phyloP scores from a whole-genome alignment of 2,888 invertebrate genomes.

The Orthosia incerta region DNA sequence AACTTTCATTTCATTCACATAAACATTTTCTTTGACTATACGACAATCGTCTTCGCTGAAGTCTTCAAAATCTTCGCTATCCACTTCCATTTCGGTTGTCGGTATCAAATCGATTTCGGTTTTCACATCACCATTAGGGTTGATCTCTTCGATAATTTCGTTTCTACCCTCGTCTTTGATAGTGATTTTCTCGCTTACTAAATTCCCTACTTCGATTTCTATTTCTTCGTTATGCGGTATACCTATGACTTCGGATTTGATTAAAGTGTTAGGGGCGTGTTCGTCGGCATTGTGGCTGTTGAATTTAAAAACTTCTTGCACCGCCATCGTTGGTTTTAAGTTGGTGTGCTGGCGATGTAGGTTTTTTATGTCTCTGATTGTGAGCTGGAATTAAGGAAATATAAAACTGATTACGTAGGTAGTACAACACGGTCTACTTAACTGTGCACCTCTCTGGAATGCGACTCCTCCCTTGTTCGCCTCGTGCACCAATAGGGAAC shows the following conservation, averaged over 20 bases:
- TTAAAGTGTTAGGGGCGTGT: slow-evolving; percentile 56
- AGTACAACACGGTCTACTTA: too few species aligned
- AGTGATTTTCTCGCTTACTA: not conserved
- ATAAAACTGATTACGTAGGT: not conserved
- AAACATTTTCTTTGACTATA: not conserved
- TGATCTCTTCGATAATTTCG: slow-evolving; percentile 38
- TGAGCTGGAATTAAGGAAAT: slow-evolving; percentile 20
- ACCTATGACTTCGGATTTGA: slow-evolving; percentile 45
- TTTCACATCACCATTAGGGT: not conserved
- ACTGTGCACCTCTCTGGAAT: too few species aligned
- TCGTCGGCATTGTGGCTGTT: slow-evolving; percentile 41
- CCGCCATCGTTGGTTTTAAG: slow-evolving; percentile 68
- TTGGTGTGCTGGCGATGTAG: slow-evolving; percentile 1
- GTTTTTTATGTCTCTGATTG: slow-evolving; percentile 8
- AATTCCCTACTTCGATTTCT: slow-evolving; percentile 1
- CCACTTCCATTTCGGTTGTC: slow-evolving; percentile 21
- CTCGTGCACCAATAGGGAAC: too few species aligned
- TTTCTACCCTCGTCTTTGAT: slow-evolving; percentile 55
- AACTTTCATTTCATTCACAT: not conserved
- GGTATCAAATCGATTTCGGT: slow-evolving; percentile 36
- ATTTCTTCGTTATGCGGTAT: slow-evolving; percentile 20
- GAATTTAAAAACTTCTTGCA: slow-evolving; percentile 33
- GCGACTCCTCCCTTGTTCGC: too few species aligned
- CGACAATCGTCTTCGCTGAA: not conserved
- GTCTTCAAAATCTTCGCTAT: slow-evolving; percentile 68